These are phyloP conservation scores for Lasiurus borealis DNA, from an alignment of 2,113 vertebrate species.

Conservation along the genomic window DNA sequence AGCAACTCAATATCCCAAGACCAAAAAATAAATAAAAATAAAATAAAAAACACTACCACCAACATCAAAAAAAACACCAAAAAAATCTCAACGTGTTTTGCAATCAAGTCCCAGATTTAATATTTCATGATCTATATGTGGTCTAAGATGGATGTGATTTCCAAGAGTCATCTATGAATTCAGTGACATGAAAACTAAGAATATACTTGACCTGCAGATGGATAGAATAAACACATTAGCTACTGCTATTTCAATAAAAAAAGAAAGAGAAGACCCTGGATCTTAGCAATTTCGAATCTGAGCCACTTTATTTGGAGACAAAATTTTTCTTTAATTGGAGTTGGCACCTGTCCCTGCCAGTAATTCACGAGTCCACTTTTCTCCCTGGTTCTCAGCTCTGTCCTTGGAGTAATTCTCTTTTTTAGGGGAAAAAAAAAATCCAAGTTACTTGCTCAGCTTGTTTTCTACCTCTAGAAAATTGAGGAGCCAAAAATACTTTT, in stretches of 20 bases:
- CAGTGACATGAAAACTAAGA: not conserved
- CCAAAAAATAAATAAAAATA: no score
- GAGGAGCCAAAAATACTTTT: not conserved
- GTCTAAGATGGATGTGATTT: not conserved
- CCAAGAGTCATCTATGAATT: not conserved
- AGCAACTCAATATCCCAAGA: not conserved
- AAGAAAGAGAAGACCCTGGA: not conserved
- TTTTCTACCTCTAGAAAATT: not conserved
- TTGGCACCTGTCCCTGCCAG: not conserved
- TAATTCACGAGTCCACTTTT: not conserved
- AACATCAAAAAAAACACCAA: no score
- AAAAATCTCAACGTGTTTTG: not conserved
- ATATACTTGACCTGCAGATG: rapidly evolving
- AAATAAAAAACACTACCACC: no score
- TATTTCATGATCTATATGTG: not conserved
- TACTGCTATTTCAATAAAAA: not conserved
- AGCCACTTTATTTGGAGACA: not conserved
- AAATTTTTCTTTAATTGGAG: not conserved
- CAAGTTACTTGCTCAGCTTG: not conserved
- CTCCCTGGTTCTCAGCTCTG: not conserved
- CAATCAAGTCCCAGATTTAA: not conserved
- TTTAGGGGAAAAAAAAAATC: not conserved
- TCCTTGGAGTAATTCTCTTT: not conserved
- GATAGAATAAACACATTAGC: not conserved
- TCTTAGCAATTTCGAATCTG: not conserved